These are phyloP conservation scores for Oryctes rhinoceros DNA, from an alignment of 1,140 invertebrate genomes.

Conservation along the genomic window DNA sequence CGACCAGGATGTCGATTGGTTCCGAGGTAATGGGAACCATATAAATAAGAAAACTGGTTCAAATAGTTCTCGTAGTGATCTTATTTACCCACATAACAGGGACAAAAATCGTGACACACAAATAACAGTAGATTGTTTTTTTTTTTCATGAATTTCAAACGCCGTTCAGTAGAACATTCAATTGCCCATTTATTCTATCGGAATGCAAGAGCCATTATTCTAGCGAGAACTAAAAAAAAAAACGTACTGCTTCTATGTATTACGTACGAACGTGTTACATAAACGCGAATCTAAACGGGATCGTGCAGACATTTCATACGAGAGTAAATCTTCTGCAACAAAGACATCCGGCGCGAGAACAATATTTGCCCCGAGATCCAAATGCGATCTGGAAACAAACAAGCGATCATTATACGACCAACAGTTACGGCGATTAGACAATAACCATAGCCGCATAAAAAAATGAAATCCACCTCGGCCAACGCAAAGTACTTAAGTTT, in stretches of 20 bases:
- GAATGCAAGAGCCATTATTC: not conserved
- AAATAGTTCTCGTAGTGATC: too few relatives aligned
- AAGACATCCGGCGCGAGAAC: not conserved
- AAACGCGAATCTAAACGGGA: conserved; percentile 16
- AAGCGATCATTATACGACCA: conserved; percentile 21
- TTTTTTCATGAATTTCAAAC: too few relatives aligned
- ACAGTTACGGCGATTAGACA: conserved; percentile 17
- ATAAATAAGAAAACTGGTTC: too few relatives aligned
- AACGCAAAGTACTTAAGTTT: conserved; percentile 2
- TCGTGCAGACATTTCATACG: conserved; percentile 24
- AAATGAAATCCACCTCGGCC: not conserved
- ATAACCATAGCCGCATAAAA: not conserved
- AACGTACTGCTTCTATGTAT: not conserved
- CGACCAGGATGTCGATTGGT: too few relatives aligned
- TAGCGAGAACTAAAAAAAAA: conserved; percentile 11
- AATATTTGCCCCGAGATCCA: conserved; percentile 9
- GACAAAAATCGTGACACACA: not conserved
- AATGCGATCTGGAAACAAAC: conserved; percentile 19
- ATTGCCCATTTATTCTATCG: not conserved
- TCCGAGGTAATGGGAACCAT: too few relatives aligned
- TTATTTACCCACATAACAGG: not conserved
- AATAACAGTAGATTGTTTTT: not conserved
- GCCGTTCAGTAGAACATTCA: too few relatives aligned
- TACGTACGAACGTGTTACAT: conserved; percentile 15
- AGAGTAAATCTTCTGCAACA: not conserved